phyloP scores from a whole-genome alignment of 2,797 vertebrate species.

The Sebastes nivosus region DNA sequence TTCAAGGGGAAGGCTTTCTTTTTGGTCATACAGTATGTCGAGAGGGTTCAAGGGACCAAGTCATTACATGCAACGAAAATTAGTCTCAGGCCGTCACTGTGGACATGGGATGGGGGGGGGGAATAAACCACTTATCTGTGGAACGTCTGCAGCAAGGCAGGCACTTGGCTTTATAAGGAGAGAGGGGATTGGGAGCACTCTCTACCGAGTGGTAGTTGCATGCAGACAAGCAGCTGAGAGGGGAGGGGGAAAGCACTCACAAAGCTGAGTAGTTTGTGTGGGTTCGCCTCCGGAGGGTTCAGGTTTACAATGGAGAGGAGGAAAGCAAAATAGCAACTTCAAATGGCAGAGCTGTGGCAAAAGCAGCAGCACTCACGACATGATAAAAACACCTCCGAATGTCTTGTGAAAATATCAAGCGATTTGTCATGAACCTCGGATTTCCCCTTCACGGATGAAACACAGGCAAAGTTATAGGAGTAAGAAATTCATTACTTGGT shows the following conservation, averaged over 20 bases:
- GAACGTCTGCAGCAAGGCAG: conserved; percentile 62
- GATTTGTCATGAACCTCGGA: conserved; percentile 50
- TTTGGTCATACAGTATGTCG: conserved; percentile 21
- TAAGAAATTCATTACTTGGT: conserved; percentile 49
- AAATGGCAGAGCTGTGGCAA: conserved; percentile 44
- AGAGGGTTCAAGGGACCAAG: conserved; percentile 59
- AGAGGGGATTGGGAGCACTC: conserved; percentile 70
- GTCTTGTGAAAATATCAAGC: conserved; percentile 28
- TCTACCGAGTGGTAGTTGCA: conserved; percentile 63
- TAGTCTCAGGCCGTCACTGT: conserved; percentile 60
- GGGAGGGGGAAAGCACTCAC: conserved; percentile 60
- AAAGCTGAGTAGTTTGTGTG: conserved; percentile 45
- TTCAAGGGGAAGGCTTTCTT: conserved; percentile 15
- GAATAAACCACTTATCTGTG: conserved; percentile 70
- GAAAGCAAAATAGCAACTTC: conserved; percentile 44
- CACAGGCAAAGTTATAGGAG: conserved; percentile 33
- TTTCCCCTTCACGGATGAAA: conserved; percentile 39
- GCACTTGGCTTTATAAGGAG: conserved; percentile 71
- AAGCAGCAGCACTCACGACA: conserved; percentile 21
- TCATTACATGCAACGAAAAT: conserved; percentile 66
- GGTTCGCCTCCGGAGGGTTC: conserved; percentile 59
- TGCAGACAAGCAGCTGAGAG: conserved; percentile 61
- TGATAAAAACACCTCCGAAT: conserved; percentile 11
- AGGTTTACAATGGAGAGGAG: conserved; percentile 64
- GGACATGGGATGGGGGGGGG: background rate